phyloP scores from a whole-genome alignment of 23 tunicate species.

The Clavelina lepadiformis region DNA sequence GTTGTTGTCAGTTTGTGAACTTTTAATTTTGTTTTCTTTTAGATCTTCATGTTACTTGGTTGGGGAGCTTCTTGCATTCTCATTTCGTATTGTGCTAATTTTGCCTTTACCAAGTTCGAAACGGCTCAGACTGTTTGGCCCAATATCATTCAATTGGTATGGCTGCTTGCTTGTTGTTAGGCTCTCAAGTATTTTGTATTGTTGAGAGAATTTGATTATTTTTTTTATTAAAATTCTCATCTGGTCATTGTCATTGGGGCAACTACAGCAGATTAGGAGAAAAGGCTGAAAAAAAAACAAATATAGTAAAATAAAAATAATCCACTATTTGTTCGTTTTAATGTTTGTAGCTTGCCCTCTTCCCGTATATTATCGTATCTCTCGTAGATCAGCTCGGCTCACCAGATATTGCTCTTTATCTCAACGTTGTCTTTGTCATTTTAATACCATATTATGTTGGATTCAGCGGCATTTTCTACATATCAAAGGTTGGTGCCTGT shows the following conservation, averaged over 20 bases:
- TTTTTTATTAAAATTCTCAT: too few species aligned
- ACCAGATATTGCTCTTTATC: constrained; percentile 25
- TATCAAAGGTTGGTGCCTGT: constrained; percentile 42
- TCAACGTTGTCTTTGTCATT: constrained; percentile 55
- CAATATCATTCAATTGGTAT: constrained; percentile 60
- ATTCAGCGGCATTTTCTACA: constrained; percentile 77
- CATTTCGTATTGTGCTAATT: constrained; percentile 61
- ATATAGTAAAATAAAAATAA: too few species aligned
- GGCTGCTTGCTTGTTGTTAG: too few species aligned
- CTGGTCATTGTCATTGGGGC: too few species aligned
- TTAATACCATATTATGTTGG: constrained; percentile 68
- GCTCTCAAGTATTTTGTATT: too few species aligned
- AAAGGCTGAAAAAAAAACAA: too few species aligned
- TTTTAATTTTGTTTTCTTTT: too few species aligned
- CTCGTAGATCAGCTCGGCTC: constrained; percentile 60
- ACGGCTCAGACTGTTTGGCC: constrained; percentile 52
- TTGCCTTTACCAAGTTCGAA: constrained; percentile 53
- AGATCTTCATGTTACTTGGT: constrained; percentile 76
- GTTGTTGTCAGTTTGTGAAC: too few species aligned
- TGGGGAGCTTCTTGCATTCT: constrained; percentile 68
- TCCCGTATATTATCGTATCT: constrained; percentile 66
- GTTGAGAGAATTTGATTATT: too few species aligned
- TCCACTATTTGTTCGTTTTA: background rate
- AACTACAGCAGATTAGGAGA: too few species aligned
- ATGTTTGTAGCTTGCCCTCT: constrained; percentile 36